Evolutionary conservation across 1,140 invertebrate genomes (phyloP).

Genomic region (Macrosteles quadrilineatus): DNA sequence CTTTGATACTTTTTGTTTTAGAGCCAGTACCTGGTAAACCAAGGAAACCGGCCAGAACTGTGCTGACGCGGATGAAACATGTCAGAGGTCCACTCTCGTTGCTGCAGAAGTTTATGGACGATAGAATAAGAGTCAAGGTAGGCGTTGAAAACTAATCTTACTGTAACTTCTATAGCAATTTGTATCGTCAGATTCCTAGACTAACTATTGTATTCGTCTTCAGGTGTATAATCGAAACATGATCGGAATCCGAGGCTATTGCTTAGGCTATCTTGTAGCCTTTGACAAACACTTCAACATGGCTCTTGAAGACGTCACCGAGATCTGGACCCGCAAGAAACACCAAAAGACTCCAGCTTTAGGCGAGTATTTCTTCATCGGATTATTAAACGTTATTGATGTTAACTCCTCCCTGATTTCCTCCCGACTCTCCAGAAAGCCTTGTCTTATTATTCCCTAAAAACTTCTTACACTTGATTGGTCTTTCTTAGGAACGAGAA

Average conservation of each 20-base stretch:
- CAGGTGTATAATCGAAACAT: conserved; percentile 67
- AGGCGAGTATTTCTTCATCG: conserved; percentile 35
- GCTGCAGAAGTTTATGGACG: conserved; percentile 62
- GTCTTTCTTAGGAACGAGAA: too few species aligned
- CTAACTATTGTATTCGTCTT: background rate
- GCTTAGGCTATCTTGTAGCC: conserved; percentile 77
- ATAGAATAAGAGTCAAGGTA: conserved; percentile 64
- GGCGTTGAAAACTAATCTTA: conserved; percentile 30
- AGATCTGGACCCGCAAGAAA: conserved; percentile 69
- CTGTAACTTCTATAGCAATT: background rate
- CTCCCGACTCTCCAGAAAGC: too few species aligned
- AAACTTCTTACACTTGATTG: too few species aligned
- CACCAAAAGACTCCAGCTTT: conserved; percentile 37
- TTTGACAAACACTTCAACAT: conserved; percentile 97
- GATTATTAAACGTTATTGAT: conserved; percentile 47
- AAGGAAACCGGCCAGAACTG: conserved; percentile 49
- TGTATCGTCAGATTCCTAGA: background rate
- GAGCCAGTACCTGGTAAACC: conserved; percentile 38
- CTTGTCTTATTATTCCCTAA: too few species aligned
- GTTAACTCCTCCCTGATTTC: too few species aligned
- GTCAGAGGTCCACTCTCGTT: conserved; percentile 62
- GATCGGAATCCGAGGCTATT: conserved; percentile 68
- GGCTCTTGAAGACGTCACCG: conserved; percentile 81
- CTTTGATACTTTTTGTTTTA: conserved; percentile 36
- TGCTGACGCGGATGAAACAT: conserved; percentile 64